phyloP scores from a whole-genome alignment of 2,888 invertebrate genomes.

The Chrysotoxum bicinctum region DNA sequence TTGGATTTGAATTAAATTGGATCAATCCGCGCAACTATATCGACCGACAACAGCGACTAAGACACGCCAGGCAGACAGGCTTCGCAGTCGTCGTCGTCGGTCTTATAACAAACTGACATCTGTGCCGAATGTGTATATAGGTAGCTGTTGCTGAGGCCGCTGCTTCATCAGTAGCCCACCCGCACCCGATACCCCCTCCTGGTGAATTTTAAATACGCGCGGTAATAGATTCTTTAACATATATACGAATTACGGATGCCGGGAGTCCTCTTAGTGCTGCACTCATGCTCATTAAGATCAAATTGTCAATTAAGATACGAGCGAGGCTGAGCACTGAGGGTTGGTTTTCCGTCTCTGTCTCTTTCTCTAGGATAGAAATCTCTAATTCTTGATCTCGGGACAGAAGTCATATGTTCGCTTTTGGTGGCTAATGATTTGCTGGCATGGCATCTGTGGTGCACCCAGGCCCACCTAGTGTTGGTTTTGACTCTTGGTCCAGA shows the following conservation, averaged over 20 bases:
- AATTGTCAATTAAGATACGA: conserved; percentile 72
- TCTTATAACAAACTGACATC: conserved; percentile 18
- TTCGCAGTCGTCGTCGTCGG: background rate
- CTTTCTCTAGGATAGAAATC: conserved; percentile 62
- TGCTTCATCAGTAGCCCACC: conserved; percentile 7
- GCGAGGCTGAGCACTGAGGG: background rate
- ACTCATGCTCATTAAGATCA: conserved; percentile 72
- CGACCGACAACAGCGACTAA: conserved; percentile 10
- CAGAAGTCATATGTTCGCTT: conserved; percentile 72
- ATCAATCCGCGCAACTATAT: conserved; percentile 61
- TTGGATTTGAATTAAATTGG: conserved; percentile 71
- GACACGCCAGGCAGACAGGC: conserved; percentile 4
- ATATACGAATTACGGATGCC: conserved; percentile 44
- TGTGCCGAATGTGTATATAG: conserved; percentile 21
- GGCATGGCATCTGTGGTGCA: conserved; percentile 49
- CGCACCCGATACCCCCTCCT: background rate
- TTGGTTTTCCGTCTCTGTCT: conserved; percentile 20
- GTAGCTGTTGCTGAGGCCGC: background rate
- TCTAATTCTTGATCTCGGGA: conserved; percentile 64
- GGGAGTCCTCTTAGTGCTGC: conserved; percentile 45
- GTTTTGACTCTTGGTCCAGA: background rate
- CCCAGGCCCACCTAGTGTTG: conserved; percentile 7
- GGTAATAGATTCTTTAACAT: conserved; percentile 64
- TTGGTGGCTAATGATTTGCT: conserved; percentile 71
- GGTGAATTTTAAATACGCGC: conserved; percentile 70